These are phyloP conservation scores for Gymnodraco acuticeps DNA, from an alignment of 2,797 vertebrate species.

Conservation along the genomic window DNA sequence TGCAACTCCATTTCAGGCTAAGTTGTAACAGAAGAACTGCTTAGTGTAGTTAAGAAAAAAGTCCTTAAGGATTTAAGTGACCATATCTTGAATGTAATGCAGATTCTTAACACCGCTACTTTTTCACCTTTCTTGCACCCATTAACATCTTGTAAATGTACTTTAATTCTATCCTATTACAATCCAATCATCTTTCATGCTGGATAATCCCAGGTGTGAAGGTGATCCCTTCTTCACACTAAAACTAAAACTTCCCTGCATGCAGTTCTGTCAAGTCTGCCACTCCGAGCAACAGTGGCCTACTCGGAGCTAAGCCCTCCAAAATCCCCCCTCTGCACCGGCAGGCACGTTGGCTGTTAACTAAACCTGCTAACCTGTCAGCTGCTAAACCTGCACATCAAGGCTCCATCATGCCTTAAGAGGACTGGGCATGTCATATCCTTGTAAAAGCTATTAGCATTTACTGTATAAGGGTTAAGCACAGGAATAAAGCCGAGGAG, in stretches of 20 bases:
- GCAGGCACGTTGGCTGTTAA: constrained; percentile 78
- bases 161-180: constrained; percentile 7
- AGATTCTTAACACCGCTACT: background rate
- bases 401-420: constrained; percentile 82
- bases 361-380: constrained; percentile 82
- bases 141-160: constrained; percentile 18
- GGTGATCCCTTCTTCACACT: constrained; percentile 7
- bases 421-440: constrained; percentile 61
- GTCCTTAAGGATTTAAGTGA: background rate
- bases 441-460: constrained; percentile 65
- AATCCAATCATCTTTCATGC: constrained; percentile 24
- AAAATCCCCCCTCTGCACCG: constrained; percentile 72
- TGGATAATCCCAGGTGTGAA: constrained; percentile 45
- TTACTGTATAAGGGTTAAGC: constrained; percentile 55
- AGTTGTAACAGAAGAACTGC: background rate
- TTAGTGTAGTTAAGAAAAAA: background rate
- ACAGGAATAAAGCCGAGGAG: constrained; percentile 34
- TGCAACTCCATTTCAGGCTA: background rate
- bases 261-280: constrained; percentile 46
- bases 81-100: background rate
- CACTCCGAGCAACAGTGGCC: constrained; percentile 74
- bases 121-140: background rate
- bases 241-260: constrained; percentile 33
- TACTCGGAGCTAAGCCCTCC: constrained; percentile 70
- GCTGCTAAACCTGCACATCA: constrained; percentile 81